These are phyloP conservation scores for Caerostris darwini DNA, from an alignment of 1,140 invertebrate genomes.

Conservation along the genomic window DNA sequence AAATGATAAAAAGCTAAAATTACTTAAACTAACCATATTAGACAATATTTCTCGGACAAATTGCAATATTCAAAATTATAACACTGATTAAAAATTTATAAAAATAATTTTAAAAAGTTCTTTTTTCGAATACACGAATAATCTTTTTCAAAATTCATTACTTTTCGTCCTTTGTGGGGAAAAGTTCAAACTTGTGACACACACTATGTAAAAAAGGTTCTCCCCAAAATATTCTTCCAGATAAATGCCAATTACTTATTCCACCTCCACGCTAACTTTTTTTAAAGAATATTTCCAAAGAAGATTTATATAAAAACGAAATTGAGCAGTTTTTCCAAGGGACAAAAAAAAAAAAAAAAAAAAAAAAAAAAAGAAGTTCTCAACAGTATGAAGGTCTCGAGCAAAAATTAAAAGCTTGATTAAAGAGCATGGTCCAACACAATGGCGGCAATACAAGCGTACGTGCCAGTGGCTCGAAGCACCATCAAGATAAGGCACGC, in stretches of 20 bases:
- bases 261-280: background rate
- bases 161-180: background rate
- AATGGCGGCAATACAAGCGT: constrained; percentile 15
- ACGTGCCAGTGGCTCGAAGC: constrained; percentile 36
- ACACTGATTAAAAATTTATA: background rate
- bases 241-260: background rate
- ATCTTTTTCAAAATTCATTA: background rate
- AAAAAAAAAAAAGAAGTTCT: background rate
- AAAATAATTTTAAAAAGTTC: no score
- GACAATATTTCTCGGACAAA: no score
- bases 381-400: background rate
- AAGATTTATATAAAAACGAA: constrained; percentile 16
- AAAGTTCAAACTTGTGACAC: background rate
- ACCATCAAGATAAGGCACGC: constrained; percentile 63
- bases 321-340: background rate
- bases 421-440: constrained; percentile 36
- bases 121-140: background rate
- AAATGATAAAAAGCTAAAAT: no score
- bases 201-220: background rate
- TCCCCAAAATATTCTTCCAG: background rate
- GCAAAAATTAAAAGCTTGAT: constrained; percentile 64
- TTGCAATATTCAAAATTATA: background rate
- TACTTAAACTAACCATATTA: no score
- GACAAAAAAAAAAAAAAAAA: background rate
- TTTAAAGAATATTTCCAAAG: background rate